A percentile compares a stretch with the other conserved stretches of the same genome.
phyloP scores from a whole-genome alignment of 2,113 vertebrate species.

The Turnix velox region DNA sequence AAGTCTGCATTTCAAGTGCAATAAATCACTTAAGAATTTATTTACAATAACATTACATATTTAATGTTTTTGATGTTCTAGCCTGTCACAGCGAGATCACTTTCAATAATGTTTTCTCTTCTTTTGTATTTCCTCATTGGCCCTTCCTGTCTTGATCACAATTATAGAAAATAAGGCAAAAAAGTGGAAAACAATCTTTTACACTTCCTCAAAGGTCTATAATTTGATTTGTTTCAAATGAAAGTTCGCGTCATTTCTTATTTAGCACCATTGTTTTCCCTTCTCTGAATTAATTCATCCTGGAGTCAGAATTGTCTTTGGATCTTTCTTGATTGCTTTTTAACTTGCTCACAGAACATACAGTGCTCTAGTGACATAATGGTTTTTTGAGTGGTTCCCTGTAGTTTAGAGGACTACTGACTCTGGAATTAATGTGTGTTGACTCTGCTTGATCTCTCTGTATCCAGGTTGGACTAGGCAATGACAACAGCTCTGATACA shows the following conservation, averaged over 20 bases:
- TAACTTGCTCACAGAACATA: neutral
- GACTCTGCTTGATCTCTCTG: neutral
- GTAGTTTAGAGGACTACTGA: neutral
- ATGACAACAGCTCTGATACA: neutral
- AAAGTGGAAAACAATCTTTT: neutral
- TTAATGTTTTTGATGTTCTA: neutral
- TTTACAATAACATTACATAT: neutral
- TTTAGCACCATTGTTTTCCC: neutral
- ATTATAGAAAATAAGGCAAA: neutral
- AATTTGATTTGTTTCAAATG: neutral
- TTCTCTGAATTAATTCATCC: slow-evolving; percentile 10
- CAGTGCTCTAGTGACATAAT: neutral
- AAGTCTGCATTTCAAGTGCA: neutral
- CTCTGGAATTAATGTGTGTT: neutral
- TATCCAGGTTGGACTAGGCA: neutral
- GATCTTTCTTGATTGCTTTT: neutral
- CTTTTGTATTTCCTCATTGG: neutral
- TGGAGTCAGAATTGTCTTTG: neutral
- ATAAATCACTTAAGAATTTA: neutral
- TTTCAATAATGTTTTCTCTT: neutral
- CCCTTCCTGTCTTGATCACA: neutral
- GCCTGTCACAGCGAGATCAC: neutral
- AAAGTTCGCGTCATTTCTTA: neutral
- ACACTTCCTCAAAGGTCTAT: neutral
- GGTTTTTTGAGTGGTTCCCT: neutral